Evolutionary conservation across 2,888 invertebrate species (phyloP).

Genomic region (Chrysolina oricalcia): DNA sequence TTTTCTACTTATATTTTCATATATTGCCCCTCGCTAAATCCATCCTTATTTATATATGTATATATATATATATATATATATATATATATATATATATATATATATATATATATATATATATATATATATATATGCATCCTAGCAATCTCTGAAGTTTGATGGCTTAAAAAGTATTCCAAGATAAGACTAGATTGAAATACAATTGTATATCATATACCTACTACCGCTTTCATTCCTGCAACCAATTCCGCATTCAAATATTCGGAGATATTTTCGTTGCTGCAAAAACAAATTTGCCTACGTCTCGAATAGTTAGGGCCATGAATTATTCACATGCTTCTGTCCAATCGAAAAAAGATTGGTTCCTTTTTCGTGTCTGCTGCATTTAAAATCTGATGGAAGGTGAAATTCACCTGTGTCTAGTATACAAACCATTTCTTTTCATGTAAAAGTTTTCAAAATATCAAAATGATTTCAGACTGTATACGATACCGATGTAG

Average conservation of each 20-base stretch:
- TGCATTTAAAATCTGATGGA: slow-evolving; percentile 30
- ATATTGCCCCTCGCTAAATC: too few species aligned
- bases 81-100: neutral
- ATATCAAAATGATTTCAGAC: too few species aligned
- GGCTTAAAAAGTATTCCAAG: neutral
- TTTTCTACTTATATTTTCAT: too few species aligned
- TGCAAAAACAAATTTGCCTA: slow-evolving; percentile 34
- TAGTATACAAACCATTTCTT: neutral
- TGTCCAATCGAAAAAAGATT: slow-evolving; percentile 43
- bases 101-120: neutral
- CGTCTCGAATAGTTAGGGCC: slow-evolving; percentile 41
- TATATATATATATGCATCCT: neutral
- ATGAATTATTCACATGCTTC: slow-evolving; percentile 43
- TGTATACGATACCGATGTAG: too few species aligned
- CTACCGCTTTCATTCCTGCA: neutral
- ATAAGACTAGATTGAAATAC: neutral
- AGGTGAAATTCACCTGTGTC: slow-evolving; percentile 9
- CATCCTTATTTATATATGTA: too few species aligned
- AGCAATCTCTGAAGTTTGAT: neutral
- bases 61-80: too few species aligned
- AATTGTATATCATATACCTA: neutral
- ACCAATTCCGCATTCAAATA: slow-evolving; percentile 36
- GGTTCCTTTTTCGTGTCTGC: slow-evolving; percentile 28
- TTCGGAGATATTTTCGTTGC: slow-evolving; percentile 38
- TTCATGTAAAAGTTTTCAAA: neutral